Conservation (phyloP, 2,113 vertebrate genomes). For the Ellobius talpinus region DNA sequence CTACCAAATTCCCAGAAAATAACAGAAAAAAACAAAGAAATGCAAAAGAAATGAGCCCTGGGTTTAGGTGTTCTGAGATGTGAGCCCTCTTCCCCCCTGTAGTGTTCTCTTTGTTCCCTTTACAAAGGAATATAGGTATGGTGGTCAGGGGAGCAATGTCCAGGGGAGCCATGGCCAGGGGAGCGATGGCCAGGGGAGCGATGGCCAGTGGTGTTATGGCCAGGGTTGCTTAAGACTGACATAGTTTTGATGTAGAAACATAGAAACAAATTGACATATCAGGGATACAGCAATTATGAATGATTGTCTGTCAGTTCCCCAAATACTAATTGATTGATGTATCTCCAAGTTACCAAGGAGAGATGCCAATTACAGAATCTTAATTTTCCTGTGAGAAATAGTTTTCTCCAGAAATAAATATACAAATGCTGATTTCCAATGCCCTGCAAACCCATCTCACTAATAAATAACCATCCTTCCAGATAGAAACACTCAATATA, state of each 20-base stretch:
- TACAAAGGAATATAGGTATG: not conserved
- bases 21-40: conserved; percentile 12
- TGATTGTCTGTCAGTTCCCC: conserved; percentile 15
- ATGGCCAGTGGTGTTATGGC: not conserved
- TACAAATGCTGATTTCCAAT: conserved; percentile 47
- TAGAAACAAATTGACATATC: not conserved
- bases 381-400: conserved; percentile 42
- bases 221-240: not conserved
- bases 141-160: not conserved
- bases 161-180: not conserved
- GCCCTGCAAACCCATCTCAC: conserved; percentile 16
- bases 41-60: not conserved
- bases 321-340: conserved; percentile 3
- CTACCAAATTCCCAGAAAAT: not conserved
- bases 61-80: not conserved
- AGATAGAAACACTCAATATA: conserved; percentile 49
- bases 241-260: conserved; percentile 44
- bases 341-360: not conserved
- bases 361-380: conserved; percentile 54
- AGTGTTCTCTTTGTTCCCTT: not conserved
- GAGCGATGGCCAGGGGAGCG: not conserved
- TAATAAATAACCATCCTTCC: conserved; percentile 44
- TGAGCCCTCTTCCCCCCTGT: not conserved
- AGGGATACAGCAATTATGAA: conserved; percentile 27
- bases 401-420: conserved; percentile 36